These are phyloP conservation scores for Neogobius melanostomus DNA, from an alignment of 2,113 vertebrate genomes.

Conservation along the genomic window DNA sequence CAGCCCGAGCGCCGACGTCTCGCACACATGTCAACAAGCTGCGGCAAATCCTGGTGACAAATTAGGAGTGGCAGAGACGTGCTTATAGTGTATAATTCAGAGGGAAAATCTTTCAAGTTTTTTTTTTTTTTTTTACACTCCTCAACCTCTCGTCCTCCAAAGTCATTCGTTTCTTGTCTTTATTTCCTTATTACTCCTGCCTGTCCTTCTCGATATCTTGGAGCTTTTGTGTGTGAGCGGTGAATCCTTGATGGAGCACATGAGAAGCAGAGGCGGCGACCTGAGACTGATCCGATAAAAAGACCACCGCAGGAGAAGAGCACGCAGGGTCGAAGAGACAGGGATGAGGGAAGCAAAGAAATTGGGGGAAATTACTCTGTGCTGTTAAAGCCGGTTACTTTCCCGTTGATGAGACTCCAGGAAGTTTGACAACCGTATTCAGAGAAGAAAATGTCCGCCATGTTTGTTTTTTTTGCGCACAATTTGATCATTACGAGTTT, in stretches of 20 bases:
- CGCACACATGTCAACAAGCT: conserved; percentile 69
- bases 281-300: conserved; percentile 82
- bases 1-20: conserved; percentile 54
- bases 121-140: neutral
- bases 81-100: conserved; percentile 34
- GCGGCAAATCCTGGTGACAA: conserved; percentile 56
- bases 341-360: conserved; percentile 39
- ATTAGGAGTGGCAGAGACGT: conserved; percentile 51
- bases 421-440: neutral
- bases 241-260: conserved; percentile 74
- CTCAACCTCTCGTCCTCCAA: conserved; percentile 1
- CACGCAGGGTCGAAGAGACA: conserved; percentile 52
- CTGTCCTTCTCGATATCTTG: conserved; percentile 18
- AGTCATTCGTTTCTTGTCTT: conserved; percentile 3
- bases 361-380: conserved; percentile 55
- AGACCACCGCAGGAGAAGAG: conserved; percentile 61
- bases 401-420: neutral
- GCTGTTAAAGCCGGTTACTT: neutral
- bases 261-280: conserved; percentile 75
- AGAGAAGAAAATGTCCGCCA: neutral
- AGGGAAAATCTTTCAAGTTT: neutral
- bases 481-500: too few relatives aligned
- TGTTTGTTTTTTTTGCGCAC: too few relatives aligned
- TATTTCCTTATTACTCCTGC: conserved; percentile 14
- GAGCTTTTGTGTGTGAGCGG: conserved; percentile 28